Conservation (phyloP, 2,888 invertebrate genomes). For the Sphaerophoria rueppellii region DNA sequence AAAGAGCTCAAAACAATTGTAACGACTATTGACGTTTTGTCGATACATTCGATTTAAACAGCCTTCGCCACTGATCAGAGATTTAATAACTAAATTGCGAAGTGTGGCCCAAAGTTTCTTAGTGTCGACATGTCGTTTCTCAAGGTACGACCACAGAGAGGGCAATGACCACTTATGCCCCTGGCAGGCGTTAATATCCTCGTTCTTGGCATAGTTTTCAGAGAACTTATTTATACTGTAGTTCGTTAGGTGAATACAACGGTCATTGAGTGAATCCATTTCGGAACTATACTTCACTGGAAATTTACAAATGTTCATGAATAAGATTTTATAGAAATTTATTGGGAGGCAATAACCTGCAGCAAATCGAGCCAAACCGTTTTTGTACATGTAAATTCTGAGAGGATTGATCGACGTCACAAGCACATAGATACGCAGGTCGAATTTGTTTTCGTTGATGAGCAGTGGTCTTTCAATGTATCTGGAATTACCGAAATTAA, state of each 20-base stretch:
- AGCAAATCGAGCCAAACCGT: conserved; percentile 97
- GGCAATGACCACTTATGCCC: conserved; percentile 95
- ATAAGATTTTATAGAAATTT: not conserved
- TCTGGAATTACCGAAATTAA: conserved; percentile 74
- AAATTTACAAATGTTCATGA: not conserved
- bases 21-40: conserved; percentile 89
- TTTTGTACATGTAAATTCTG: conserved; percentile 95
- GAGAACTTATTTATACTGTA: conserved; percentile 95
- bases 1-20: conserved; percentile 97
- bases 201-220: conserved; percentile 93
- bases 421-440: conserved; percentile 96
- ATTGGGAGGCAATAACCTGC: conserved; percentile 85
- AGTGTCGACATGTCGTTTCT: conserved; percentile 88
- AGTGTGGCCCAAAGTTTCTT: conserved; percentile 91
- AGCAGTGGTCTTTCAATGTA: conserved; percentile 92
- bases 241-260: conserved; percentile 96
- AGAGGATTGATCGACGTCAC: conserved; percentile 97
- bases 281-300: conserved; percentile 92
- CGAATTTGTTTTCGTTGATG: conserved; percentile 98
- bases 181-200: conserved; percentile 93
- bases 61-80: conserved; percentile 93
- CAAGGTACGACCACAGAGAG: conserved; percentile 86
- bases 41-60: conserved; percentile 88
- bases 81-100: conserved; percentile 95
- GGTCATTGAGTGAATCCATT: conserved; percentile 89